A percentile compares a stretch with the other conserved stretches of the same genome.
phyloP scores from a whole-genome alignment of 1,140 invertebrate genomes.

The Pseudoatta argentina region DNA sequence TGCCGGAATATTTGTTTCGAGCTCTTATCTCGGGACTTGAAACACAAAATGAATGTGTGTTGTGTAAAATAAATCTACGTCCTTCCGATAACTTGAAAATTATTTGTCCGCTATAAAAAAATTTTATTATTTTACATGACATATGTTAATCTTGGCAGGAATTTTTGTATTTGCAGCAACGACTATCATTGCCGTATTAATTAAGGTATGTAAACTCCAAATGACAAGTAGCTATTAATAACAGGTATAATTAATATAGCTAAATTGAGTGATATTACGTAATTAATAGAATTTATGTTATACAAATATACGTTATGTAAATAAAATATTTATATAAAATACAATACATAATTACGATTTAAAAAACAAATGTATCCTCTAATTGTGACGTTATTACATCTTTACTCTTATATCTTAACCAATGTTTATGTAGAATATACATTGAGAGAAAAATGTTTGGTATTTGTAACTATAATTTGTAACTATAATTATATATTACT shows the following conservation, averaged over 20 bases:
- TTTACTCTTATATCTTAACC: not conserved
- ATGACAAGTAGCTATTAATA: constrained; percentile 7
- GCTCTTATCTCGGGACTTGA: not conserved
- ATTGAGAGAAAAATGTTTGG: too few species aligned
- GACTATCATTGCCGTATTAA: not conserved
- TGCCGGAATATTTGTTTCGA: not conserved
- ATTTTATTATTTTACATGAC: not conserved
- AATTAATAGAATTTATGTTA: constrained; percentile 1
- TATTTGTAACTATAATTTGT: too few species aligned
- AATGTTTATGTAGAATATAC: not conserved
- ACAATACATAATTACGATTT: not conserved
- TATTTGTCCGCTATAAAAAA: not conserved
- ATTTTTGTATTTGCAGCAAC: not conserved
- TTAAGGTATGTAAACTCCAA: constrained; percentile 1
- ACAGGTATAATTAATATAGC: constrained; percentile 2
- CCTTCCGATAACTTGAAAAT: not conserved
- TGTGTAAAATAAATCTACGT: not conserved
- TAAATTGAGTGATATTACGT: not conserved
- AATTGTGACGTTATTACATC: not conserved
- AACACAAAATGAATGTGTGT: not conserved
- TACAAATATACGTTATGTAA: not conserved
- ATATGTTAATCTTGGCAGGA: not conserved
- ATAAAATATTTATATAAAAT: constrained; percentile 12
- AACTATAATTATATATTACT: too few species aligned
- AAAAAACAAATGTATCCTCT: not conserved